Base-by-base conservation (phyloP, 2,888 invertebrate species). In the Limnephilus lunatus region DNA sequence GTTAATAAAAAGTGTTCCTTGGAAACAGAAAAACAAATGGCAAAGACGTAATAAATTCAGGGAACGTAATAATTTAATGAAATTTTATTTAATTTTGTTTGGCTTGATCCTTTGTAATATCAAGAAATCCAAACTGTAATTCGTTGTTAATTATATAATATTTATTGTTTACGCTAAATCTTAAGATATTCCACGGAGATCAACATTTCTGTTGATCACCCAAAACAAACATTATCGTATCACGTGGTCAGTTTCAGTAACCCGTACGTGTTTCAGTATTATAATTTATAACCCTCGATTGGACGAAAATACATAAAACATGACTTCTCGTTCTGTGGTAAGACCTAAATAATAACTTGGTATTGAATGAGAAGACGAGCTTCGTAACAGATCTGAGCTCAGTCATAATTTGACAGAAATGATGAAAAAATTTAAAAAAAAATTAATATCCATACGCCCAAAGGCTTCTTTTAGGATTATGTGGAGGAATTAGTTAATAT, bases 181-280 rank as follows among this genome's bases (percentile, higher is more conserved):
- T 68, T 68, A 68, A 68, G 25, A 68, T 68, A 25, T 68, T 68
- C 25, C 9, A n/a, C 2, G 14, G n/a, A 48, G 86, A 48, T 86
- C 48, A 86, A 86, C 30, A n/a, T 86, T 48, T 35, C 44, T 86
- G 15, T 86, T 86, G 44, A 48, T 30, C n/a, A 25, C 39, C 86
- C 48, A 30, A 30, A 86, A n/a, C 44, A 86, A 86, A 86, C 86
- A 86, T 86, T n/a, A 86, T 44, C 44, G 44, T 3, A 39, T 48
- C 44, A 86, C 86, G 86, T 86, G 86, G 86, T 86, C 31, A 48
- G 86, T 48, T 86, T 83, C 83, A 31, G n/a, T 1, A 82, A n/a
- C 31, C 12, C 31, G 32, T 19, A 82, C 82, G 82, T 82, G 82
- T 32, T 9, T 83, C 35, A 25, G 25, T 32, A n/a, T 25, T 83